Percentiles rank a stretch among this genome's conserved stretches.
Evolutionary conservation across 2,888 invertebrate species (phyloP).

Genomic region (Linyphia triangularis): DNA sequence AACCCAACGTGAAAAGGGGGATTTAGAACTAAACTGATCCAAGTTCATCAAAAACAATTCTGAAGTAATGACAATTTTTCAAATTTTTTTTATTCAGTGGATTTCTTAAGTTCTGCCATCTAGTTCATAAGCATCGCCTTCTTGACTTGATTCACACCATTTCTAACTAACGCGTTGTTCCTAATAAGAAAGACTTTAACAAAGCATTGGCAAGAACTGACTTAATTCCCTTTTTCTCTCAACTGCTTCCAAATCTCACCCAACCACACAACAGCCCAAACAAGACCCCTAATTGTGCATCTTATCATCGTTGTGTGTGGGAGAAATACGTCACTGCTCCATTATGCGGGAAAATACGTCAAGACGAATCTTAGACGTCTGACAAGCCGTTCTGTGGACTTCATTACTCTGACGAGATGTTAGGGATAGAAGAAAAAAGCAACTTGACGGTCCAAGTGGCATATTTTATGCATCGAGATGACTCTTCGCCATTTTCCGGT

Average conservation of each 20-base stretch:
- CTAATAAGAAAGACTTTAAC: too few relatives aligned
- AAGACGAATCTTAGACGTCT: slow-evolving; percentile 5
- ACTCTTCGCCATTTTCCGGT: background rate
- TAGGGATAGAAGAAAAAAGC: slow-evolving; percentile 10
- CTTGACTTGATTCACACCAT: too few relatives aligned
- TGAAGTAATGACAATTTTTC: too few relatives aligned
- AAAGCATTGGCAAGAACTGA: too few relatives aligned
- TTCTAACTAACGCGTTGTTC: too few relatives aligned
- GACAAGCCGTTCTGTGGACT: slow-evolving; percentile 17
- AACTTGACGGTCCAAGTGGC: slow-evolving; percentile 16
- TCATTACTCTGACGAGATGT: slow-evolving; percentile 56
- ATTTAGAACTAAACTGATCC: too few relatives aligned
- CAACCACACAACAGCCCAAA: slow-evolving; percentile 1
- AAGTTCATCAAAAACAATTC: too few relatives aligned
- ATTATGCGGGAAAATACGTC: slow-evolving; percentile 41
- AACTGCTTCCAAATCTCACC: background rate
- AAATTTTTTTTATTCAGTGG: too few relatives aligned
- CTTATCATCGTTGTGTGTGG: slow-evolving; percentile 6
- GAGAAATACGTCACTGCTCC: background rate
- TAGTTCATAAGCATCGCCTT: too few relatives aligned
- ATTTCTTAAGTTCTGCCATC: too few relatives aligned
- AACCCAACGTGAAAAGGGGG: too few relatives aligned
- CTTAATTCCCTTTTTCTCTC: too few relatives aligned
- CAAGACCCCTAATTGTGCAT: slow-evolving; percentile 22
- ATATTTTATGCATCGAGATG: slow-evolving; percentile 64